phyloP scores from a whole-genome alignment of 2,888 invertebrate genomes.

The Drosophila falleni region DNA sequence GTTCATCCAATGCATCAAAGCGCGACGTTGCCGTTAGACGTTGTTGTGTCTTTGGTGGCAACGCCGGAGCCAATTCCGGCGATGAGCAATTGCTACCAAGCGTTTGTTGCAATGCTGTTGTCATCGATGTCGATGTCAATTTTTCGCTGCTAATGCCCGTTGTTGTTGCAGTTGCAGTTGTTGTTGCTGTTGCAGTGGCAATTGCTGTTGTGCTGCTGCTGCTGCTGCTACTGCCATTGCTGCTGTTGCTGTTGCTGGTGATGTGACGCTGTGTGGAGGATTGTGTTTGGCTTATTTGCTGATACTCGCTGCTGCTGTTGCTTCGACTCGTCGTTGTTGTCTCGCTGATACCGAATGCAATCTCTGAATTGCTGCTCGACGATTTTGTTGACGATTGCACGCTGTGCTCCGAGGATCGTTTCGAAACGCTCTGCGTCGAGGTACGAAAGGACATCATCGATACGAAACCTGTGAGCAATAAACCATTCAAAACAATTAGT shows the following conservation, averaged over 20 bases:
- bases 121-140: constrained; percentile 11
- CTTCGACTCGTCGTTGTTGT: constrained; percentile 49
- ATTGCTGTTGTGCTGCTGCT: constrained; percentile 46
- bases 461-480: constrained; percentile 86
- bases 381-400: constrained; percentile 83
- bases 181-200: constrained; percentile 41
- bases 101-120: constrained; percentile 14
- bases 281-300: constrained; percentile 63
- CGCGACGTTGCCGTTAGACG: constrained; percentile 84
- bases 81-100: constrained; percentile 31
- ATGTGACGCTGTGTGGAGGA: constrained; percentile 59
- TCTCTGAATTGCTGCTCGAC: constrained; percentile 81
- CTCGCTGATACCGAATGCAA: constrained; percentile 75
- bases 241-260: constrained; percentile 40
- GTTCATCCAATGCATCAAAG: constrained; percentile 88
- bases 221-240: constrained; percentile 11
- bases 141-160: constrained; percentile 26
- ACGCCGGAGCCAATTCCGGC: constrained; percentile 62
- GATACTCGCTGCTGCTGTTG: constrained; percentile 51
- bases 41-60: constrained; percentile 66
- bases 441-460: constrained; percentile 88
- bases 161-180: constrained; percentile 34
- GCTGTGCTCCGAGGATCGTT: constrained; percentile 88
- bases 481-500: neutral
- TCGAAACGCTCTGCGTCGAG: constrained; percentile 88